Percentiles rank a stretch among this genome's conserved stretches.
phyloP scores from a whole-genome alignment of 2,113 vertebrate genomes.

The Corapipo altera region DNA sequence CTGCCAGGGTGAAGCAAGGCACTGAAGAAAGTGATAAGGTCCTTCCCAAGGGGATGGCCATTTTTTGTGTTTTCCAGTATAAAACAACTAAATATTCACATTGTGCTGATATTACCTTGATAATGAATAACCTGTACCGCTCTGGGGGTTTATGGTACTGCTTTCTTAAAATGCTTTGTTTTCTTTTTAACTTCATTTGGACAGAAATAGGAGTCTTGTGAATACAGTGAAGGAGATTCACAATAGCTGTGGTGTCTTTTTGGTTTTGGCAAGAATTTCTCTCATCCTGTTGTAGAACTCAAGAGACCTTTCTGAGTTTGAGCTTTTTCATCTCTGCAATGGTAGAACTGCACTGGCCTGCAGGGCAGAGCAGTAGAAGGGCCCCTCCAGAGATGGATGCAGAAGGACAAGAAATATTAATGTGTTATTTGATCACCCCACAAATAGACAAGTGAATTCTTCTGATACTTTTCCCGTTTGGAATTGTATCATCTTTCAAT shows the following conservation, averaged over 20 bases:
- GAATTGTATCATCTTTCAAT: background rate
- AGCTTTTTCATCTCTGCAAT: background rate
- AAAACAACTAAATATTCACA: background rate
- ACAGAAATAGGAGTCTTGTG: background rate
- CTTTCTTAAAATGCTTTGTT: background rate
- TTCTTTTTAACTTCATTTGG: background rate
- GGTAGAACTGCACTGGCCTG: background rate
- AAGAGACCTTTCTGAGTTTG: background rate
- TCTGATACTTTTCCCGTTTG: background rate
- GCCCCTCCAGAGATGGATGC: background rate
- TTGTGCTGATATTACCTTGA: background rate
- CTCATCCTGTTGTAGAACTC: background rate
- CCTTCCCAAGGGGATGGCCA: background rate
- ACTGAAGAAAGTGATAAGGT: background rate
- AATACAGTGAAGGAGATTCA: background rate
- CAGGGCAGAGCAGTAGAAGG: background rate
- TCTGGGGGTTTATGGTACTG: background rate
- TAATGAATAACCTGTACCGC: background rate
- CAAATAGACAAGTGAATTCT: background rate
- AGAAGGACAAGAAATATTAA: background rate
- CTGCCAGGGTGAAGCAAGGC: background rate
- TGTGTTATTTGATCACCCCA: background rate
- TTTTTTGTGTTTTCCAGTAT: background rate
- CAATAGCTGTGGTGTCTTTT: background rate
- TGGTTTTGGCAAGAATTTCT: background rate